Percentiles rank a stretch among this genome's conserved stretches.
Conservation (phyloP, 2,888 invertebrate species). For the Cataglyphis albicans region DNA sequence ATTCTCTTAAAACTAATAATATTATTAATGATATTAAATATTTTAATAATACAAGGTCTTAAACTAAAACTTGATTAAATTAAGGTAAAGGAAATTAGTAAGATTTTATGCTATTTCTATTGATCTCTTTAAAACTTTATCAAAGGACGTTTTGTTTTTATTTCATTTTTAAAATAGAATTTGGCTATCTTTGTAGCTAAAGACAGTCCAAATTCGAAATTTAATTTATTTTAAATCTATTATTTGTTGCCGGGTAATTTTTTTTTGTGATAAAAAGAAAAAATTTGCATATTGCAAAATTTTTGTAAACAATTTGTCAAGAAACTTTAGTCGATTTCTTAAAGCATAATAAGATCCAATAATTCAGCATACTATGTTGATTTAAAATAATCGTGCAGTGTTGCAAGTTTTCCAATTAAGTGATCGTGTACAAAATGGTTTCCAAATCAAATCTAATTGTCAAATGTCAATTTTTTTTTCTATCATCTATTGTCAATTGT, state of each 20-base stretch:
- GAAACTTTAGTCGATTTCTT: not conserved
- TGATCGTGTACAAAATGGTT: conserved; percentile 2
- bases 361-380: not conserved
- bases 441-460: conserved; percentile 51
- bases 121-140: not conserved
- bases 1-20: not conserved
- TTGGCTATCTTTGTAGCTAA: not conserved
- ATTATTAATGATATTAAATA: not conserved
- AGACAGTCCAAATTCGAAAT: not conserved
- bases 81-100: not conserved
- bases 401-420: conserved; percentile 1
- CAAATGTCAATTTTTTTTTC: too few species aligned
- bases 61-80: not conserved
- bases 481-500: too few species aligned
- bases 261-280: not conserved
- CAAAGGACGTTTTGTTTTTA: not conserved
- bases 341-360: not conserved
- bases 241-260: not conserved
- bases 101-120: not conserved
- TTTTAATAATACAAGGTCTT: not conserved
- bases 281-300: not conserved
- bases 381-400: not conserved
- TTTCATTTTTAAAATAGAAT: conserved; percentile 8
- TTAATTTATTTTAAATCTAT: too few species aligned
- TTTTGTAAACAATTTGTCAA: not conserved